These are phyloP conservation scores for Hyles lineata DNA, from an alignment of 2,888 invertebrate genomes.

Conservation along the genomic window DNA sequence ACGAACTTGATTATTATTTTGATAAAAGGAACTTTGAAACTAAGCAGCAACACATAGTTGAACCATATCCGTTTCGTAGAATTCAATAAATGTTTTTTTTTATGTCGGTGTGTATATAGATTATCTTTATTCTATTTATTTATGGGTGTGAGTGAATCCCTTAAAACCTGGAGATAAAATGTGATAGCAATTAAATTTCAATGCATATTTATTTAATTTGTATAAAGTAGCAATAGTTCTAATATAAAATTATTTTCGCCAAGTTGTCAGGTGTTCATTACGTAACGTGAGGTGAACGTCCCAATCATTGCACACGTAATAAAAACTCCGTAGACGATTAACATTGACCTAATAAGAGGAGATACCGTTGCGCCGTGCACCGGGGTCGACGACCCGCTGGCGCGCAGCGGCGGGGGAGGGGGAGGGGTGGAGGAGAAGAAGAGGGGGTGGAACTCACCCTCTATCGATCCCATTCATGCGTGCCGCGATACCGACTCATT, in stretches of 20 bases:
- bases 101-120: too few relatives aligned
- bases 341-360: conserved; percentile 49
- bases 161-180: too few relatives aligned
- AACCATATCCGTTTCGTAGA: too few relatives aligned
- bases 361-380: conserved; percentile 35
- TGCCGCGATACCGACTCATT: conserved; percentile 34
- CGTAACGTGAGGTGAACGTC: neutral
- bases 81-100: too few relatives aligned
- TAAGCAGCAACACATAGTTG: too few relatives aligned
- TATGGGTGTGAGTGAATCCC: too few relatives aligned
- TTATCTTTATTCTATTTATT: too few relatives aligned
- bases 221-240: too few relatives aligned
- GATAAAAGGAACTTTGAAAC: too few relatives aligned
- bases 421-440: neutral
- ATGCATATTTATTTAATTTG: too few relatives aligned
- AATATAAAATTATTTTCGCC: neutral
- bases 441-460: conserved; percentile 37
- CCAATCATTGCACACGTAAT: conserved; percentile 24
- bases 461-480: conserved; percentile 72
- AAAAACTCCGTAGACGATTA: conserved; percentile 39
- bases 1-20: too few relatives aligned
- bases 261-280: neutral
- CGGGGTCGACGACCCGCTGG: conserved; percentile 50
- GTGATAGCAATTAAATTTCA: too few relatives aligned
- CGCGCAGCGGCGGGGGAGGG: conserved; percentile 32